Evolutionary conservation across 2,797 vertebrate genomes (phyloP).

Genomic region (Cyclura pinguis): DNA sequence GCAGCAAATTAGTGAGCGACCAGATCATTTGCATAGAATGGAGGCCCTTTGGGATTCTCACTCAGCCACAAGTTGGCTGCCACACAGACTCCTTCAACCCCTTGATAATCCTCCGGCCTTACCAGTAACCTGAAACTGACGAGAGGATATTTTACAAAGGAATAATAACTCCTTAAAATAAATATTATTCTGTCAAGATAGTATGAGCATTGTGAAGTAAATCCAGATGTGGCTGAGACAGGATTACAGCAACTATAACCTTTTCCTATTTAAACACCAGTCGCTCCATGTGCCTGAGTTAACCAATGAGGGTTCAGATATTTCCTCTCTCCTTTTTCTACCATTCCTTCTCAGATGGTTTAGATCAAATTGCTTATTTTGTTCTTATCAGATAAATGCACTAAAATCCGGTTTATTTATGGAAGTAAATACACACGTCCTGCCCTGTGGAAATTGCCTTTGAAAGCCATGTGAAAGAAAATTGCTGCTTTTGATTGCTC

Average conservation of each 20-base stretch:
- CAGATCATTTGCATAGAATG: constrained; percentile 23
- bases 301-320: constrained; percentile 50
- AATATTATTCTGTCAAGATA: constrained; percentile 67
- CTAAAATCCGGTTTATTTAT: constrained; percentile 63
- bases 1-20: neutral
- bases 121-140: constrained; percentile 40
- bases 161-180: constrained; percentile 62
- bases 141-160: constrained; percentile 56
- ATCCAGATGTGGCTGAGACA: constrained; percentile 71
- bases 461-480: constrained; percentile 70
- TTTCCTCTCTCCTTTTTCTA: constrained; percentile 1
- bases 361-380: constrained; percentile 62
- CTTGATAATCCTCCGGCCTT: constrained; percentile 47
- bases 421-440: constrained; percentile 70
- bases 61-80: constrained; percentile 52
- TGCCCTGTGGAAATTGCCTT: constrained; percentile 65
- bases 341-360: constrained; percentile 68
- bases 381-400: constrained; percentile 63
- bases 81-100: constrained; percentile 49
- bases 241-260: constrained; percentile 53
- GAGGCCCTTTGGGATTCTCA: constrained; percentile 28
- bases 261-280: constrained; percentile 50
- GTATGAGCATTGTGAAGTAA: constrained; percentile 65
- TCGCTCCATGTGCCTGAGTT: constrained; percentile 48
- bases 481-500: constrained; percentile 50